Percentiles rank a stretch among this genome's conserved stretches.
phyloP scores from a whole-genome alignment of 2,113 vertebrate genomes.

The Puffinus mauretanicus region DNA sequence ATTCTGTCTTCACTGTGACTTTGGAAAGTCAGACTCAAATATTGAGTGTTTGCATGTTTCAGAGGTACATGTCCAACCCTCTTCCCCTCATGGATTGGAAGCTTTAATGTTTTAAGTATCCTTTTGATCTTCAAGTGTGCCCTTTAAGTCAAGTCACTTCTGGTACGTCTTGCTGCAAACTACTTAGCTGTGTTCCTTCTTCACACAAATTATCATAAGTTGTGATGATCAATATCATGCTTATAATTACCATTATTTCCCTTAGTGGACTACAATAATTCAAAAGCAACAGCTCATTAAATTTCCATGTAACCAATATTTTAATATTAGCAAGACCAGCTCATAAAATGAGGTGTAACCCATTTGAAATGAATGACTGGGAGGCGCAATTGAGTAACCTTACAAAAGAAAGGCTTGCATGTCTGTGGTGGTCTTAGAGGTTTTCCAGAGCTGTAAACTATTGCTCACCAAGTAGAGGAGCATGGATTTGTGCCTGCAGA shows the following conservation, averaged over 20 bases:
- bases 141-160: not conserved
- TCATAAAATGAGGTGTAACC: not conserved
- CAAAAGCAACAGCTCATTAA: not conserved
- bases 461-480: not conserved
- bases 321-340: not conserved
- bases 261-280: conserved; percentile 2
- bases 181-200: not conserved
- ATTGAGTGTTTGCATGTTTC: not conserved
- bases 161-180: not conserved
- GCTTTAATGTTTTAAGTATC: not conserved
- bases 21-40: not conserved
- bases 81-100: not conserved
- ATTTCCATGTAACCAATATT: not conserved
- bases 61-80: not conserved
- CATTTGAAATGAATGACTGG: not conserved
- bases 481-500: not conserved
- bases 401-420: not conserved
- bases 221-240: not conserved
- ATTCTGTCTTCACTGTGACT: not conserved
- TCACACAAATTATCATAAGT: not conserved
- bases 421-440: not conserved
- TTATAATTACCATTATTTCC: conserved; percentile 4
- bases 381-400: not conserved
- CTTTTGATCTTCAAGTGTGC: not conserved
- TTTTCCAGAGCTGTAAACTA: not conserved